phyloP scores from a whole-genome alignment of 1,140 invertebrate species.

The Mizuhopecten yessoensis region DNA sequence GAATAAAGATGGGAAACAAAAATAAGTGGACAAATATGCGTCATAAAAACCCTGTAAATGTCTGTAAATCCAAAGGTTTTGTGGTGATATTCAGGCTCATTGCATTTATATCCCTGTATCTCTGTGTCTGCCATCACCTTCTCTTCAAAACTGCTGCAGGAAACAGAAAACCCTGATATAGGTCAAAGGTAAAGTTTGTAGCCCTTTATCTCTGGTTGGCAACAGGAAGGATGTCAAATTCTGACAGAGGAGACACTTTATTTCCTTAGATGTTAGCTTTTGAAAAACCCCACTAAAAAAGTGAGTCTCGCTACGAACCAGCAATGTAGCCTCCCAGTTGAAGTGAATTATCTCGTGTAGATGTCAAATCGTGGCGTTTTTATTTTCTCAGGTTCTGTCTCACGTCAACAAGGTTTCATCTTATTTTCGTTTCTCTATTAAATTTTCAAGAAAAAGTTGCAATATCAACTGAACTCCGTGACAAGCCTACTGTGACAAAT shows the following conservation, averaged over 20 bases:
- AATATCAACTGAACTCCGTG: background rate
- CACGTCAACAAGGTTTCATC: background rate
- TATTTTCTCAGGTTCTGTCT: background rate
- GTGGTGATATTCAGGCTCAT: background rate
- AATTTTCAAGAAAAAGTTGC: background rate
- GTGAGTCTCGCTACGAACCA: background rate
- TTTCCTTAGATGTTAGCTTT: conserved; percentile 27
- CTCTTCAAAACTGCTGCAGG: background rate
- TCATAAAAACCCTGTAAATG: background rate
- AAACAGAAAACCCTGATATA: background rate
- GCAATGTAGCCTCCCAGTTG: background rate
- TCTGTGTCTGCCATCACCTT: too few species aligned
- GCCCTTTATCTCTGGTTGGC: background rate
- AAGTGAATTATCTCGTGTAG: background rate
- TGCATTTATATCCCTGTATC: background rate
- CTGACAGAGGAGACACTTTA: background rate
- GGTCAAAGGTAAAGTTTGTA: conserved; percentile 6
- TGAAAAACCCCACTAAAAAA: background rate
- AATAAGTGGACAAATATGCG: background rate
- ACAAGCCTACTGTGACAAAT: background rate
- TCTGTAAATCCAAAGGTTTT: background rate
- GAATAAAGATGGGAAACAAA: background rate
- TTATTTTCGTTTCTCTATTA: background rate
- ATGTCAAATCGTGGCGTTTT: background rate
- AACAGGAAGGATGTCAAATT: conserved; percentile 27